phyloP scores from a whole-genome alignment of 2,888 invertebrate species.

The Acrobasis consociella region DNA sequence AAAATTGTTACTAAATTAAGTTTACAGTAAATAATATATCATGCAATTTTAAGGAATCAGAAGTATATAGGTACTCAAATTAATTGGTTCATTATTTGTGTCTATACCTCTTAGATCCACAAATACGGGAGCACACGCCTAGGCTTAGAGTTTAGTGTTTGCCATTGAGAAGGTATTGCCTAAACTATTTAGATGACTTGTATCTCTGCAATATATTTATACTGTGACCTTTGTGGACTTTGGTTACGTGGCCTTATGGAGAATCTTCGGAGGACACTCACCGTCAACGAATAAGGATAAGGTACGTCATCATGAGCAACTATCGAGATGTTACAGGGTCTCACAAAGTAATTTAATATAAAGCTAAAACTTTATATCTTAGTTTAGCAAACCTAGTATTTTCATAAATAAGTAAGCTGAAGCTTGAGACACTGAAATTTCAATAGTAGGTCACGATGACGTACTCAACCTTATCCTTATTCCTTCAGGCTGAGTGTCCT shows the following conservation, averaged over 20 bases:
- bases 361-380: too few relatives aligned
- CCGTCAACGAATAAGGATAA: slow-evolving; percentile 32
- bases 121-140: too few relatives aligned
- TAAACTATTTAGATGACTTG: neutral
- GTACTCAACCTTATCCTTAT: slow-evolving; percentile 33
- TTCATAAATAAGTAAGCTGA: neutral
- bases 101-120: too few relatives aligned
- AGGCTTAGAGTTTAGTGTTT: too few relatives aligned
- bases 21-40: too few relatives aligned
- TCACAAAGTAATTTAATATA: neutral
- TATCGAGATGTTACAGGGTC: slow-evolving; percentile 11
- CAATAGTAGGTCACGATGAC: slow-evolving; percentile 29
- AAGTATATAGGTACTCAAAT: too few relatives aligned
- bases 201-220: neutral
- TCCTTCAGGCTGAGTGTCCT: slow-evolving; percentile 31
- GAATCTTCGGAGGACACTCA: slow-evolving; percentile 27
- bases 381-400: too few relatives aligned
- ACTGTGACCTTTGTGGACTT: slow-evolving; percentile 13
- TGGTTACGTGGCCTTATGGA: slow-evolving; percentile 28
- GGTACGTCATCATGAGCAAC: slow-evolving; percentile 31
- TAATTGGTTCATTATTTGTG: too few relatives aligned
- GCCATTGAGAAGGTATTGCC: neutral
- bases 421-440: slow-evolving; percentile 1
- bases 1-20: too few relatives aligned
- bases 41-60: too few relatives aligned